phyloP scores from a whole-genome alignment of 2,888 invertebrate species.

The Oligia fasciuncula region DNA sequence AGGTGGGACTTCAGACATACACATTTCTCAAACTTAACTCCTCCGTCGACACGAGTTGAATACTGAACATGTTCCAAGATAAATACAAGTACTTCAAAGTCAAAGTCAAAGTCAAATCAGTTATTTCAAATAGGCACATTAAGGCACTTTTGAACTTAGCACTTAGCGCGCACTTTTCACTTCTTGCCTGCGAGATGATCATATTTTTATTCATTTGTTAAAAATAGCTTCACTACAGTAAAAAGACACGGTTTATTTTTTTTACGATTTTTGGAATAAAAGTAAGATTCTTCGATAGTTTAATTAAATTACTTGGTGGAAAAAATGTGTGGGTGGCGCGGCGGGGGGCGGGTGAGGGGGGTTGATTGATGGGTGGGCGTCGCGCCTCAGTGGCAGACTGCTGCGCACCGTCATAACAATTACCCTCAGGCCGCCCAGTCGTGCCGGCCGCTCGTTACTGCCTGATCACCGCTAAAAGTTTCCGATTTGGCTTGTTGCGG shows the following conservation, averaged over 20 bases:
- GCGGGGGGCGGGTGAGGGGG: not conserved
- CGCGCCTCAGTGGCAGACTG: constrained; percentile 29
- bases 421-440: not conserved
- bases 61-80: not conserved
- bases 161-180: too few relatives aligned
- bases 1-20: too few relatives aligned
- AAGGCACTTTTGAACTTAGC: too few relatives aligned
- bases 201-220: constrained; percentile 11
- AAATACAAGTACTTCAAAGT: too few relatives aligned
- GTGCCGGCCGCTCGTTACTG: constrained; percentile 38
- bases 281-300: constrained; percentile 60
- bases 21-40: not conserved
- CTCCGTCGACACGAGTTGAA: not conserved
- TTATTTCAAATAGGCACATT: too few relatives aligned
- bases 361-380: constrained; percentile 41
- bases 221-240: constrained; percentile 10
- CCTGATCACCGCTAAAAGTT: constrained; percentile 14
- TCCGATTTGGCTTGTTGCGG: constrained; percentile 10
- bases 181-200: not conserved
- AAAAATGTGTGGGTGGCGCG: constrained; percentile 39
- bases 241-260: constrained; percentile 6
- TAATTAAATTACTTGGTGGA: constrained; percentile 62
- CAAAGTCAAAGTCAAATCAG: too few relatives aligned
- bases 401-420: constrained; percentile 34
- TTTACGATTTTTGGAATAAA: constrained; percentile 40